Conservation (phyloP, 2,888 invertebrate species). For the Drosophila planitibia region DNA sequence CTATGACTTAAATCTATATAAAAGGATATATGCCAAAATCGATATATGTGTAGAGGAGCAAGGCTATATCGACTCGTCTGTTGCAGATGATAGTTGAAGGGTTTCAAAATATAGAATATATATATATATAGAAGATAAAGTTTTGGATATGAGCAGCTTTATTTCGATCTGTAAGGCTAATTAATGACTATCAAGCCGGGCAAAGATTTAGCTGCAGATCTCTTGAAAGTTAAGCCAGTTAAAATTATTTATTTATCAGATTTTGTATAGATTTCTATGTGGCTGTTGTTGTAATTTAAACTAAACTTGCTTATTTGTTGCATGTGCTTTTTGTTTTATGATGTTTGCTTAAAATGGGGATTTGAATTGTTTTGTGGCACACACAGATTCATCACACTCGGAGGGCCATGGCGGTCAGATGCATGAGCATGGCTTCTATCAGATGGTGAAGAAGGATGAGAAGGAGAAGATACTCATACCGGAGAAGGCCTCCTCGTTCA, state of each 20-base stretch:
- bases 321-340: neutral
- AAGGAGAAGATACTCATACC: constrained; percentile 90
- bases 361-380: neutral
- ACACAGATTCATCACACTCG: constrained; percentile 82
- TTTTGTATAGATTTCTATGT: neutral
- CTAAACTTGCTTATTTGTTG: neutral
- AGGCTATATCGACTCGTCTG: no score
- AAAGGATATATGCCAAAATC: neutral
- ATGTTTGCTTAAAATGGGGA: neutral
- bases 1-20: neutral
- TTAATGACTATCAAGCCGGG: no score
- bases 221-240: no score
- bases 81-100: no score
- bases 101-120: no score
- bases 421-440: constrained; percentile 66
- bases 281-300: neutral
- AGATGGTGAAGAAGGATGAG: constrained; percentile 83
- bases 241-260: no score
- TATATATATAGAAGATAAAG: neutral
- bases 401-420: constrained; percentile 68
- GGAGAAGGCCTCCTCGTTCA: constrained; percentile 94
- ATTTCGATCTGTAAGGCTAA: neutral
- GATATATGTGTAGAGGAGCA: neutral
- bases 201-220: no score
- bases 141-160: neutral